Evolutionary conservation across 2,113 vertebrate genomes (phyloP), one percentile per base, ranked within the genome.

Genomic region (Capreolus pygargus): DNA sequence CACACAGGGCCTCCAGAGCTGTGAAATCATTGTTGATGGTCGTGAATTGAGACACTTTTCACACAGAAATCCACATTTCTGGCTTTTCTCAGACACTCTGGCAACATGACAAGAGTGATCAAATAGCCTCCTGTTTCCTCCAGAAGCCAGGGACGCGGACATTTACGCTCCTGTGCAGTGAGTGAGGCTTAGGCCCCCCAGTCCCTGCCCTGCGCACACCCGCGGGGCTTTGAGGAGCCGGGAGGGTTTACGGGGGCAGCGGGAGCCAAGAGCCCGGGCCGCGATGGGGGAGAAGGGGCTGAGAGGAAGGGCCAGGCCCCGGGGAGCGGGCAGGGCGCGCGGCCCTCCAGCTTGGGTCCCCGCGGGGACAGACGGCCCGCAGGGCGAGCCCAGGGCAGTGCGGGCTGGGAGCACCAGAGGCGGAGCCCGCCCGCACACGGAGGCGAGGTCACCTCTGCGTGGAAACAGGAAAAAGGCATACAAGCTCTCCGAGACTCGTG

Each of bases 341-440:
- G 2, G n/a, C 39, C 50, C 2, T 52, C 50, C 67, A 11, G 7
- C 60, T 33, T 13, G 50, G 25, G 25, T 3, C 17, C 3, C 45
- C 54, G 5, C 4, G 5, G 36, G 28, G 1, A 16, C 28, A 30
- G 5, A 6, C 17, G 5, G 4, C 3, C 7, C 16, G 28, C 0
- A 21, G 58, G 47, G 39, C 0, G 23, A 36, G 30, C 12, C 83
- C 23, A 50, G 81, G 47, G 19, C 5, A 6, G 13, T 90, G 54
- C 54, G 10, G 11, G 27, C 43, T 21, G 7, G 33, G 5, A 33
- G 30, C 45, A 3, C 2, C 2, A 1, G 4, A 3, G 39, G 21
- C 45, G 60, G 47, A 36, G 7, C 64, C 14, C 16, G 45, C 19
- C 9, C 39, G 6, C 33, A 45, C 36, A 36, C 9, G 27, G 36